Evolutionary conservation across 2,888 invertebrate genomes (phyloP), one percentile per base, ranked within the genome.

Genomic region (Melipona bicolor): DNA sequence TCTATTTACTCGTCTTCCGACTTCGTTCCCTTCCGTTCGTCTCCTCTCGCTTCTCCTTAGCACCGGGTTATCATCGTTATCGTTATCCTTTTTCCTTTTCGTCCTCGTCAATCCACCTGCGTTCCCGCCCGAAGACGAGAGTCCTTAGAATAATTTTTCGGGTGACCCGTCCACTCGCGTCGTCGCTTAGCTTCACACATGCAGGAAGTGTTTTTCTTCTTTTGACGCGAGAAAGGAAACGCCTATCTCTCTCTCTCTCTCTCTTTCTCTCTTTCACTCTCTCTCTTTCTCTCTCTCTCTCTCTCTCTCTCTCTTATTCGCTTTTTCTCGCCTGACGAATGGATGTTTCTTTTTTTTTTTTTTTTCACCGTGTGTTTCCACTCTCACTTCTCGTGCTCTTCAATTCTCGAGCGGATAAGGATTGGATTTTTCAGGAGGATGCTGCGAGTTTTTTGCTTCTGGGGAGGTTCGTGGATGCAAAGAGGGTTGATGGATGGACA

Each of bases 151-250:
- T 87, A 82, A 88, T 89, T 82, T 89, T 82, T 82, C 89, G 91
- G 91, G 89, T 92, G 92, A 93, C 93, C 93, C 93, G 91, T 92
- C 92, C 93, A 91, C 93, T 92, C 93, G 91, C 87, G 90, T 92
- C 91, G 90, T 91, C 80, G 84, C 79, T 83, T 84, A 77, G 77
- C 88, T 86, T 68, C 62, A 64, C 81, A 90, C 90, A 92, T 94
- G 93, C 93, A 93, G 93, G 93, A 93, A 93, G 90, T 93, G 93
- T 93, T 94, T 93, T 93, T 93, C 93, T 93, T 89, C 90, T 86
- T 43, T 87, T 87, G 72, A 86, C 86, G 86, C 84, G 90, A 89
- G 88, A 87, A 89, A 85, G 87, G 82, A 83, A 77, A 81, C 80
- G 80, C 76, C 74, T 81, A 65, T 69, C 52, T 21, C 24, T 50